Evolutionary conservation across 2,113 vertebrate genomes (phyloP).

Genomic region (Toxotes chatareus): DNA sequence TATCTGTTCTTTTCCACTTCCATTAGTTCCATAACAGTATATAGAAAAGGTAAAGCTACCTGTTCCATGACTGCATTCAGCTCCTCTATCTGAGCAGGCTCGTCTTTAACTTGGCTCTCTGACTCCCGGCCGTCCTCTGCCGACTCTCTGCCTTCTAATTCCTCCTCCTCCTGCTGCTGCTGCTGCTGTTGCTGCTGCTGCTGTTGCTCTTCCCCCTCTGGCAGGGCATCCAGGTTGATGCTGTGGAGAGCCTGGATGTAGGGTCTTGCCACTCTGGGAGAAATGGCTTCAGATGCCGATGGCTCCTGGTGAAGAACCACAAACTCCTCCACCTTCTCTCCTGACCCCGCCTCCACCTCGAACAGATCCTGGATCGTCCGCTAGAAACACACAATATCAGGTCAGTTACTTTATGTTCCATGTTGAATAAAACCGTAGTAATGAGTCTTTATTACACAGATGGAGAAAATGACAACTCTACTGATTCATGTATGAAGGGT

Average conservation of each 20-base stretch:
- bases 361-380: conserved; percentile 95
- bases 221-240: conserved; percentile 83
- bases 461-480: not conserved
- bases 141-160: conserved; percentile 62
- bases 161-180: conserved; percentile 44
- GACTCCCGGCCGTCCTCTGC: conserved; percentile 66
- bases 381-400: conserved; percentile 69
- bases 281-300: conserved; percentile 91
- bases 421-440: not conserved
- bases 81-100: conserved; percentile 88
- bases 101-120: conserved; percentile 74
- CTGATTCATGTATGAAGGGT: not conserved
- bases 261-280: conserved; percentile 91
- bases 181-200: conserved; percentile 51
- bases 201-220: conserved; percentile 55
- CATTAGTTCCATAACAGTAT: not conserved
- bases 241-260: conserved; percentile 95
- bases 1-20: not conserved
- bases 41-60: conserved; percentile 74
- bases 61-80: conserved; percentile 91
- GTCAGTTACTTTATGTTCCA: not conserved
- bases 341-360: conserved; percentile 91
- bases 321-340: conserved; percentile 94
- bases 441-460: not conserved
- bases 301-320: conserved; percentile 94